Base-by-base conservation (phyloP, 1,140 invertebrate species). In the Centruroides sculpturatus region DNA sequence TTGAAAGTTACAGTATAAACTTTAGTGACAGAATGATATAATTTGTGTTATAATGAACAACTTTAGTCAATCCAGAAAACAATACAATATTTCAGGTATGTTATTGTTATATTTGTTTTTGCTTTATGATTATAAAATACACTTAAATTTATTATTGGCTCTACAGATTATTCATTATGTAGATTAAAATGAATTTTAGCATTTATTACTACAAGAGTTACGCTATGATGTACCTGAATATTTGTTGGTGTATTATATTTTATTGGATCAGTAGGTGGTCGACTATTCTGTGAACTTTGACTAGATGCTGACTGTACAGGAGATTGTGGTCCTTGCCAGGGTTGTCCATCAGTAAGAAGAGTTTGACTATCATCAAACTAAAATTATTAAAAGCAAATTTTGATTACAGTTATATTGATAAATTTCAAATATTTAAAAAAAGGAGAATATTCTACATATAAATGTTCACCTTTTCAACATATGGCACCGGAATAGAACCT, bases 401-500 rank as follows among this genome's bases (percentile, higher is more conserved):
- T 23, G 5, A 41, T 41, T 41, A 41, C 41, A 53, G 7, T 53
- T 53, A 53, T 53, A 36, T 23, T 53, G 5, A 53, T 53, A 53
- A 53, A 23, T 34, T 34, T 8, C 5, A 23, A 34, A 8, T 3
- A 34, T 11, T 11, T 11, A 51, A 51, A 51, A 12, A 51, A 51
- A 34, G 2, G 34, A 53, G 5, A 36, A 53, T 6, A 53, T 53
- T 53, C 7, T 34, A 6, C 51, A 3, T 6, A 53, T n/a, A n/a
- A n/a, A n/a, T 10, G 56, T 66, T 59, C 66, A 77, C 75, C 68
- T 72, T 71, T 70, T 75, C 72, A 51, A 98, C 86, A 76, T 98
- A 98, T 8, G 92, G 92, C 55, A 96, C 93, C 35, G 95, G 95
- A 67, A 98, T 96, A 64, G 90, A 89, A 47, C 95, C 95, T 57